Base-by-base conservation (phyloP, 1,140 invertebrate genomes). In the Drosophila nebulosa region DNA sequence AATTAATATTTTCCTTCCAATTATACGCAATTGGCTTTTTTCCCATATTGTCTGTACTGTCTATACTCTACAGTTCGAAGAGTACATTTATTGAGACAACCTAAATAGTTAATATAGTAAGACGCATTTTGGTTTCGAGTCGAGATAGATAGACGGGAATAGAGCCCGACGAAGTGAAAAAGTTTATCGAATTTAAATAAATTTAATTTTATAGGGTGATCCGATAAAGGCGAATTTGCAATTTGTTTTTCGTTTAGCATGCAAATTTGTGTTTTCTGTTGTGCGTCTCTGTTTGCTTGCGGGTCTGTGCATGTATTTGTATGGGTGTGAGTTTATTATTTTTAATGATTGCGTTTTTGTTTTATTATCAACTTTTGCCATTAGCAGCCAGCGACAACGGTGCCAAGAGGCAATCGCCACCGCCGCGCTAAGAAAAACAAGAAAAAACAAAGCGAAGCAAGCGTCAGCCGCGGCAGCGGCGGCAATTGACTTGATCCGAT, bases 301-400 rank as follows among this genome's bases (percentile, higher is more conserved):
- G 35, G 36, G 64, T 58, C 46, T 52, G 1, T 42, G 18, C 55
- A 30, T 36, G 18, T 51, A 18, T 32, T 10, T 32, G 18, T 53
- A 14, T 50, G 12, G 52, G 35, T 65, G 46, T 68, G 50, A 39
- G 74, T 77, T 85, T 79, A 77, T 85, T 85, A 74, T 74, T 78
- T 81, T 86, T 74, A 78, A 81, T 88, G 68, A 81, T 78, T 81
- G 78, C 83, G 59, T 74, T 78, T 81, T 79, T 78, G 69, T 61
- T 81, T 76, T 84, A 65, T 77, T 86, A 86, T 86, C 81, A 83
- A 78, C 74, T 74, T 76, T 76, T 76, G 53, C 75, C 69, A 56
- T 86, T 71, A 75, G 71, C 39, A 42, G 46, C 75, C 69, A 75
- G 71, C 64, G 55, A 67, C 57, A 60, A 50, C 39, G 27, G 55